Evolutionary conservation across 1,140 invertebrate species (phyloP), one percentile per base, ranked within the genome.

Genomic region (Eulimnadia texana): DNA sequence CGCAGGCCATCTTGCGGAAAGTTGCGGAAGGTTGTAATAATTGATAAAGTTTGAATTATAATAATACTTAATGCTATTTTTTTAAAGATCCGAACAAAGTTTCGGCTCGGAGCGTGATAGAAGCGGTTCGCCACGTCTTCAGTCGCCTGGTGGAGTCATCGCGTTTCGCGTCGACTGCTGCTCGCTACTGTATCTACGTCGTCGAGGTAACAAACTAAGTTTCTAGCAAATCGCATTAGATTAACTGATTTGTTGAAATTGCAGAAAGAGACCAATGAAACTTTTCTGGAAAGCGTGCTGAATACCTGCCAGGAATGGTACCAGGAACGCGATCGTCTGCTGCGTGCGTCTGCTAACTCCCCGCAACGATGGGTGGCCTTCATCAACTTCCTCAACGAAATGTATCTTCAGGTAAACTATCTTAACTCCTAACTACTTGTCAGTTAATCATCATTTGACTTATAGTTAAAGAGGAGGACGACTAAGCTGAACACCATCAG

Each of bases 241-340:
- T 27, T 52, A 1, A 25, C 10, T 63, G 3, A 19, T 49, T 10
- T 3, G n/a, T 49, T 60, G 50, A 20, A 9, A 22, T 61, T 69
- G n/a, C 67, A 82, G 78, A 85, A 82, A 75, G 89, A 92, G 74
- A 80, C 81, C 63, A 86, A 83, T 65, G 85, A 89, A 72, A 92
- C 89, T 22, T 92, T 93, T 71, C 73, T 92, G 58, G 90, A 93
- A 73, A 88, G 86, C 9, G 73, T 93, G 57, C 75, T 92, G 55
- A 93, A 93, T 72, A 89, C 83, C 16, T 90, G 87, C 69, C 86
- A 90, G 69, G 86, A 91, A 71, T 91, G 86, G 84, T 92, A 88
- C 72, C 86, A 90, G 69, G 87, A 91, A 70, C 74, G 86, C 29
- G 85, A 85, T 62, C 69, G 70, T 53, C 65, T 72, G 22, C 66